A percentile compares a stretch with the other conserved stretches of the same genome.
Conservation (phyloP, 2,113 vertebrate species). For the Microcebus murinus region DNA sequence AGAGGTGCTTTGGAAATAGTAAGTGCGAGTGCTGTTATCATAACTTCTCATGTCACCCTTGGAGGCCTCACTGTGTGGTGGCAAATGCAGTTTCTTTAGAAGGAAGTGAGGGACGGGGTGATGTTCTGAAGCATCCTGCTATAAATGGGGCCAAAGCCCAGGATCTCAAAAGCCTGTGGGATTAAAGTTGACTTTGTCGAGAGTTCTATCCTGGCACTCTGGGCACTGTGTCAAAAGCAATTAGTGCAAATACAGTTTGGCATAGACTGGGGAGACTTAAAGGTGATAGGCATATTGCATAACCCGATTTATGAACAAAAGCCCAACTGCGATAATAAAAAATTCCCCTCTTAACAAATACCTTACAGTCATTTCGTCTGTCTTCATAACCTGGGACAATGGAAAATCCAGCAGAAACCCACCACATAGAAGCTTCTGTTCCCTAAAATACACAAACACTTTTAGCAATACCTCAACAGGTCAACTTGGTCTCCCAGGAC, state of each 20-base stretch:
- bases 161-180: background rate
- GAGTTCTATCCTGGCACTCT: background rate
- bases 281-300: background rate
- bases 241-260: background rate
- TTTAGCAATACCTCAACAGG: background rate
- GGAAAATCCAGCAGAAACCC: background rate
- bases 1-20: background rate
- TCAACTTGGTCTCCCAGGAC: background rate
- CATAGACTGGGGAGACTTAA: background rate
- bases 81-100: background rate
- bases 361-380: background rate
- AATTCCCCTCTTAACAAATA: conserved; percentile 2
- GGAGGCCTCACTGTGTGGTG: background rate
- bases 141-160: background rate
- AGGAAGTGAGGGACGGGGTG: background rate
- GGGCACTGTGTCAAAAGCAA: background rate
- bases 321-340: background rate
- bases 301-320: background rate
- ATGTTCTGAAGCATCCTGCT: background rate
- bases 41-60: background rate
- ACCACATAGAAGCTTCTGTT: background rate
- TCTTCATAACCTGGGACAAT: background rate
- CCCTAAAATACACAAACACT: background rate
- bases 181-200: background rate
- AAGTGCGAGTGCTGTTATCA: too few relatives aligned